phyloP scores from a whole-genome alignment of 37 sponge, comb jelly and placozoan genomes.

The Ephydatia muelleri region DNA sequence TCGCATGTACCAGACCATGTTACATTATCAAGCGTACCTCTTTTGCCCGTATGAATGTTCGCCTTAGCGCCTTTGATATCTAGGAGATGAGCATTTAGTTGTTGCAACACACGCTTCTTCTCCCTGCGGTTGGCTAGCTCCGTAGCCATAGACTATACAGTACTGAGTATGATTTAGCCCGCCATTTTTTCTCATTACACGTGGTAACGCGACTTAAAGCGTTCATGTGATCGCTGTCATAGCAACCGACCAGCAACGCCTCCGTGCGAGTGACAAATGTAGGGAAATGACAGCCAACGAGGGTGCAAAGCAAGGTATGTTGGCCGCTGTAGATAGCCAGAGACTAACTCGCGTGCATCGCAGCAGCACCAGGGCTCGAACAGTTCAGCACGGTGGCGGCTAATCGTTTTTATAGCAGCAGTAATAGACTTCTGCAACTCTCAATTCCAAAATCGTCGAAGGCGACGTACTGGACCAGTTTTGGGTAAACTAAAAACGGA shows the following conservation, averaged over 20 bases:
- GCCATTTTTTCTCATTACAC: not conserved
- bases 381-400: not conserved
- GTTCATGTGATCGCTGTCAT: not conserved
- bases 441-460: conserved; percentile 64
- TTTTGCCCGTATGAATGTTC: not conserved
- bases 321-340: not conserved
- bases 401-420: not conserved
- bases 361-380: not conserved
- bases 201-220: not conserved
- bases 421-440: conserved; percentile 30
- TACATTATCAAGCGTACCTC: not conserved
- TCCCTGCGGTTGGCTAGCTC: not conserved
- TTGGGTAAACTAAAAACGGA: conserved; percentile 36
- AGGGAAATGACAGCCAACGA: not conserved
- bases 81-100: not conserved
- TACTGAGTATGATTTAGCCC: not conserved
- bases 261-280: not conserved
- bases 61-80: not conserved
- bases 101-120: not conserved
- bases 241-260: not conserved
- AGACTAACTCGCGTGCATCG: not conserved
- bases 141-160: not conserved
- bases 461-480: conserved; percentile 70
- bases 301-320: not conserved
- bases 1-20: not conserved